Percentiles rank a stretch among this genome's conserved stretches.
Evolutionary conservation across 2,113 vertebrate genomes (phyloP).

Genomic region (Zapornia atra): DNA sequence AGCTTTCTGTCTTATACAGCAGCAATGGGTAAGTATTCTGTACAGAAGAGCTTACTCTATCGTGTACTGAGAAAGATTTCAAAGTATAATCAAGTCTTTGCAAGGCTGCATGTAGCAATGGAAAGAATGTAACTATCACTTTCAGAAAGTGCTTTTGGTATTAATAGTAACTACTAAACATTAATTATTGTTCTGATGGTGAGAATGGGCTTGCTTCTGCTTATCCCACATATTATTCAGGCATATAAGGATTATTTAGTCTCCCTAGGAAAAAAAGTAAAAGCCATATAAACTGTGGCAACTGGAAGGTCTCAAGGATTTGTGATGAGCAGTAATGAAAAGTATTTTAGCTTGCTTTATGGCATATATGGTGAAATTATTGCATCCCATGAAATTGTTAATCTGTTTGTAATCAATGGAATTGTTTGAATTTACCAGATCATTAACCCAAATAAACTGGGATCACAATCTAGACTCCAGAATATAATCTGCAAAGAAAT

Average conservation of each 20-base stretch:
- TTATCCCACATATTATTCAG: background rate
- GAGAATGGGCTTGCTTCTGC: background rate
- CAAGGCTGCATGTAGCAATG: background rate
- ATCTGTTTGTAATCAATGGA: background rate
- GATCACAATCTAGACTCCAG: background rate
- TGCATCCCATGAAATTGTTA: background rate
- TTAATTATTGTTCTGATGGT: background rate
- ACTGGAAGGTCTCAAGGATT: background rate
- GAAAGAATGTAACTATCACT: background rate
- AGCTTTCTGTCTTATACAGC: background rate
- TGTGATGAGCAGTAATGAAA: background rate
- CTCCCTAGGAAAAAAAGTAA: background rate
- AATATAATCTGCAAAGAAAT: background rate
- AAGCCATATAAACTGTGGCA: background rate
- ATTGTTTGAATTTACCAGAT: background rate
- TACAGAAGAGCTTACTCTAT: background rate
- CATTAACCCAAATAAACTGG: background rate
- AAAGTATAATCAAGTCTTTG: background rate
- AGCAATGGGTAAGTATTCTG: background rate
- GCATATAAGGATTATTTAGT: background rate
- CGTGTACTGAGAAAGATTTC: background rate
- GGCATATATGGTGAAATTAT: background rate
- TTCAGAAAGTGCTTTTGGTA: background rate
- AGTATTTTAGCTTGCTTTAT: background rate
- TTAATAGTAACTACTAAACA: background rate